These are phyloP conservation scores for Archips crataeganus DNA, from an alignment of 2,888 invertebrate species.

Conservation along the genomic window DNA sequence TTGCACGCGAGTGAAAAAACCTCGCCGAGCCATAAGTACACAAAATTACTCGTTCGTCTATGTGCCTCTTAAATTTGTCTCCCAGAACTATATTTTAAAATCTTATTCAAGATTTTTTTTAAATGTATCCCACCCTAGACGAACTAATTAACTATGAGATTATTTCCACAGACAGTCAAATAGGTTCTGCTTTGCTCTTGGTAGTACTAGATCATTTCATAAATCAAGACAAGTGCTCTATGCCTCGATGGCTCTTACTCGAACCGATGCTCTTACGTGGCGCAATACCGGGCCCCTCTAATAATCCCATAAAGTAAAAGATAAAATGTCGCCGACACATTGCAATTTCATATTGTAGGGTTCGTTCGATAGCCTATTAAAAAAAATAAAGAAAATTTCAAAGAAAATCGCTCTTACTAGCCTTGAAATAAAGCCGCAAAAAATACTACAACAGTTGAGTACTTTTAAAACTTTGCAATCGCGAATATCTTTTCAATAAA, in stretches of 20 bases:
- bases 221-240: slow-evolving; percentile 37
- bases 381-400: neutral
- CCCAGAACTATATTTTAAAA: no score
- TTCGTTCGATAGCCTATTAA: neutral
- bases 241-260: slow-evolving; percentile 19
- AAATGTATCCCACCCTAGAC: no score
- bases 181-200: neutral
- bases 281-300: slow-evolving; percentile 54
- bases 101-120: no score
- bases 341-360: slow-evolving; percentile 83
- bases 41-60: no score
- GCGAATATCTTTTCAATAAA: no score
- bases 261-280: slow-evolving; percentile 45
- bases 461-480: no score
- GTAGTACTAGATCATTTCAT: slow-evolving; percentile 19
- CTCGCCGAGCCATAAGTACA: no score
- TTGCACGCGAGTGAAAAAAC: no score
- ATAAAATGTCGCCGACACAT: slow-evolving; percentile 71
- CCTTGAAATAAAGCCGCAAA: neutral
- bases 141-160: no score
- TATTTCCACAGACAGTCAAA: no score
- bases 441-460: neutral
- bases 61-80: no score
- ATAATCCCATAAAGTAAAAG: slow-evolving; percentile 69
- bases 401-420: no score